Evolutionary conservation across 2,113 vertebrate genomes (phyloP).

Genomic region (Rhinichthys klamathensis): DNA sequence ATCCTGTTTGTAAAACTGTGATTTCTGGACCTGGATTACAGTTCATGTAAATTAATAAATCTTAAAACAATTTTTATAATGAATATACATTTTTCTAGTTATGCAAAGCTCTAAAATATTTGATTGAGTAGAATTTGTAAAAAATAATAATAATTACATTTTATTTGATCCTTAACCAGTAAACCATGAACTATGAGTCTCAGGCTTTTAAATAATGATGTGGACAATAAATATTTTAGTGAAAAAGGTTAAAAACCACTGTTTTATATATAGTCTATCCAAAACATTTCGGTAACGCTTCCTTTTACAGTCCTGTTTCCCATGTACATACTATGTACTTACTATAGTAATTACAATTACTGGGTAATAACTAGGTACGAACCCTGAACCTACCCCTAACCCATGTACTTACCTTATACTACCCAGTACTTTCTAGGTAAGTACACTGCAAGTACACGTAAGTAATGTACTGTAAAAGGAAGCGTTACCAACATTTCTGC

Average conservation of each 20-base stretch:
- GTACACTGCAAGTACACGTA: too few relatives aligned
- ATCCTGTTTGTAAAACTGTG: not conserved
- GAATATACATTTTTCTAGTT: not conserved
- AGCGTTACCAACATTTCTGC: not conserved
- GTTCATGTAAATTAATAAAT: not conserved
- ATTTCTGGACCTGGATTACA: not conserved
- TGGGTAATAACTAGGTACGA: too few relatives aligned
- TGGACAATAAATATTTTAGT: not conserved
- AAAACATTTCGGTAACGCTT: too few relatives aligned
- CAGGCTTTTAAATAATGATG: not conserved
- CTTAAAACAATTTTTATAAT: not conserved
- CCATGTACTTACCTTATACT: too few relatives aligned
- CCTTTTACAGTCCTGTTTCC: too few relatives aligned
- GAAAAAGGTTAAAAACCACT: not conserved
- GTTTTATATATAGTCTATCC: not conserved
- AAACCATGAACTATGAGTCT: too few relatives aligned
- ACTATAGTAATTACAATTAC: too few relatives aligned
- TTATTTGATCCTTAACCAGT: not conserved
- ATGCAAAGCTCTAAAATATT: not conserved
- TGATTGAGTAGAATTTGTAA: not conserved
- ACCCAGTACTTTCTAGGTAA: too few relatives aligned
- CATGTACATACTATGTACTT: too few relatives aligned
- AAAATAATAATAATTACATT: not conserved
- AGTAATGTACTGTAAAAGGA: too few relatives aligned
- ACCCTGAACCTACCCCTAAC: too few relatives aligned